Conservation (phyloP, 2,888 invertebrate genomes). For the Crocallis elinguaria region DNA sequence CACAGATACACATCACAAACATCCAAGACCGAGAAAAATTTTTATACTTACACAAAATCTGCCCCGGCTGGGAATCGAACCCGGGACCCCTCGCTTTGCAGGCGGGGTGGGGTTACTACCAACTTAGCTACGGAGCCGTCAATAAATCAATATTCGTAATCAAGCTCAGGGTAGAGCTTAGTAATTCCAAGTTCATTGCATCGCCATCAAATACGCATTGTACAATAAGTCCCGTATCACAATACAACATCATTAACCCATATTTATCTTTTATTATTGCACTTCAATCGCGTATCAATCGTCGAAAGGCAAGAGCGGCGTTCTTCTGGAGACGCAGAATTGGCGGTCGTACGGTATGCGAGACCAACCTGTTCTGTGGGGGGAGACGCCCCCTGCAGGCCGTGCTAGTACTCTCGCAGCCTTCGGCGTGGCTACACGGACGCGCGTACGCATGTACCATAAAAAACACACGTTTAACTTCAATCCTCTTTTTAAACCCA, state of each 20-base stretch:
- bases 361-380: slow-evolving; percentile 75
- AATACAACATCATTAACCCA: slow-evolving; percentile 40
- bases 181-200: neutral
- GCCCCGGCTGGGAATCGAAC: too few relatives aligned
- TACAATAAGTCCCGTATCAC: slow-evolving; percentile 32
- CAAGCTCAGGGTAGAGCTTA: too few relatives aligned
- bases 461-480: slow-evolving; percentile 31
- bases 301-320: slow-evolving; percentile 59
- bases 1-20: too few relatives aligned
- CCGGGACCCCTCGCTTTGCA: too few relatives aligned
- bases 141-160: too few relatives aligned
- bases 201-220: too few relatives aligned
- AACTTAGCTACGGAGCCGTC: too few relatives aligned
- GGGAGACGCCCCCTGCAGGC: slow-evolving; percentile 49
- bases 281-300: slow-evolving; percentile 67
- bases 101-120: too few relatives aligned
- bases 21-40: too few relatives aligned
- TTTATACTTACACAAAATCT: too few relatives aligned
- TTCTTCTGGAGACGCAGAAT: slow-evolving; percentile 64
- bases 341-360: slow-evolving; percentile 78
- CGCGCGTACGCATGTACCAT: slow-evolving; percentile 49
- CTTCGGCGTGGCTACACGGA: slow-evolving; percentile 57
- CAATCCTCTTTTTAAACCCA: slow-evolving; percentile 40
- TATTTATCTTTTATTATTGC: slow-evolving; percentile 62
- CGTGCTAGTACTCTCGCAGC: slow-evolving; percentile 65